These are phyloP conservation scores for Loris lydekkerianus DNA, from an alignment of 2,797 vertebrate genomes.

Conservation along the genomic window DNA sequence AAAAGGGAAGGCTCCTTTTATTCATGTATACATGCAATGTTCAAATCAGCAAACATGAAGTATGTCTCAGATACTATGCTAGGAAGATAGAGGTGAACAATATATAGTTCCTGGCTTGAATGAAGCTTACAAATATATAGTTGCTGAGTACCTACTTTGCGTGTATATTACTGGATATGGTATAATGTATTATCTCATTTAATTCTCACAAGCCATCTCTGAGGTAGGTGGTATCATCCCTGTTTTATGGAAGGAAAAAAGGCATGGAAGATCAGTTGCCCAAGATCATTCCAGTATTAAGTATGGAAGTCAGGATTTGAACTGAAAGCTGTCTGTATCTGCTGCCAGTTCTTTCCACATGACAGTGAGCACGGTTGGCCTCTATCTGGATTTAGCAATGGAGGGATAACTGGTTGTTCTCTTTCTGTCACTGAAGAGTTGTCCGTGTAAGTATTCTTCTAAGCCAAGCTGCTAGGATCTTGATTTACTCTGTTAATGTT, in stretches of 20 bases:
- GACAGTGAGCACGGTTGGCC: slow-evolving; percentile 38
- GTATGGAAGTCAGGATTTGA: slow-evolving; percentile 45
- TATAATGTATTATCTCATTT: slow-evolving; percentile 51
- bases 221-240: slow-evolving; percentile 37
- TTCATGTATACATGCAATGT: not conserved
- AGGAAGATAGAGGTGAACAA: slow-evolving; percentile 28
- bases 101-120: not conserved
- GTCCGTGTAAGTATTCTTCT: slow-evolving; percentile 64
- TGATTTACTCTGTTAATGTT: slow-evolving; percentile 48
- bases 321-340: slow-evolving; percentile 11
- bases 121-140: slow-evolving; percentile 45
- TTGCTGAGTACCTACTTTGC: not conserved
- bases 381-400: slow-evolving; percentile 66
- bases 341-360: slow-evolving; percentile 42
- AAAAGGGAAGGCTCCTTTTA: slow-evolving; percentile 53
- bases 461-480: not conserved
- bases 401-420: slow-evolving; percentile 53
- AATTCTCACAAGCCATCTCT: slow-evolving; percentile 46
- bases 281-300: slow-evolving; percentile 39
- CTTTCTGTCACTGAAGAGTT: slow-evolving; percentile 48
- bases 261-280: slow-evolving; percentile 31
- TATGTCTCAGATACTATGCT: slow-evolving; percentile 26
- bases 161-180: slow-evolving; percentile 29
- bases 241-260: slow-evolving; percentile 45
- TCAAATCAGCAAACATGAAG: slow-evolving; percentile 54